phyloP scores from a whole-genome alignment of 92 coral and sea anemone genomes.

The Epizoanthus rinbou region DNA sequence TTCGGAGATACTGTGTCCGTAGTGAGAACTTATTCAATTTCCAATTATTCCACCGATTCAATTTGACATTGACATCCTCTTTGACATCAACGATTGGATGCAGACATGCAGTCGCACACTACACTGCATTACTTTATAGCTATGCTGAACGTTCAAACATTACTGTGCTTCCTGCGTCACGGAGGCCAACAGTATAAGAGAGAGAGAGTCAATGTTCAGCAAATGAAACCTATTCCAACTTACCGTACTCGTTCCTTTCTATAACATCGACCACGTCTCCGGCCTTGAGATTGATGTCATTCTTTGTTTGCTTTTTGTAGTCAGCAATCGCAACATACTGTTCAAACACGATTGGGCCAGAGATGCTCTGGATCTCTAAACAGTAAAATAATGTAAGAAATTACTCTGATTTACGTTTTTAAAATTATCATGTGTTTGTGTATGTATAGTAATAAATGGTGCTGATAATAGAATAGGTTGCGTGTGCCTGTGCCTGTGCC shows the following conservation, averaged over 20 bases:
- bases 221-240: background rate
- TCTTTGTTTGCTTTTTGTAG: constrained; percentile 60
- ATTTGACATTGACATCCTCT: too few relatives aligned
- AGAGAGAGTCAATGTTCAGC: background rate
- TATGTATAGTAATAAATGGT: too few relatives aligned
- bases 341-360: constrained; percentile 65
- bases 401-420: background rate
- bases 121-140: too few relatives aligned
- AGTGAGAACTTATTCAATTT: too few relatives aligned
- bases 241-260: constrained; percentile 65
- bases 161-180: background rate
- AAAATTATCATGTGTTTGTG: too few relatives aligned
- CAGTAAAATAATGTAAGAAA: background rate
- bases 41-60: too few relatives aligned
- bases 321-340: constrained; percentile 57
- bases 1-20: too few relatives aligned
- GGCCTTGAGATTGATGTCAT: constrained; percentile 59
- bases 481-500: too few relatives aligned
- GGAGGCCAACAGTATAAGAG: background rate
- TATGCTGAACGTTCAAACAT: background rate
- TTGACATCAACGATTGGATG: too few relatives aligned
- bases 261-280: constrained; percentile 67
- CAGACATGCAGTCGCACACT: too few relatives aligned
- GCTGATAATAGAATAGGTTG: too few relatives aligned
- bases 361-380: constrained; percentile 35